phyloP scores from a whole-genome alignment of 1,140 invertebrate genomes.

The Apis florea region DNA sequence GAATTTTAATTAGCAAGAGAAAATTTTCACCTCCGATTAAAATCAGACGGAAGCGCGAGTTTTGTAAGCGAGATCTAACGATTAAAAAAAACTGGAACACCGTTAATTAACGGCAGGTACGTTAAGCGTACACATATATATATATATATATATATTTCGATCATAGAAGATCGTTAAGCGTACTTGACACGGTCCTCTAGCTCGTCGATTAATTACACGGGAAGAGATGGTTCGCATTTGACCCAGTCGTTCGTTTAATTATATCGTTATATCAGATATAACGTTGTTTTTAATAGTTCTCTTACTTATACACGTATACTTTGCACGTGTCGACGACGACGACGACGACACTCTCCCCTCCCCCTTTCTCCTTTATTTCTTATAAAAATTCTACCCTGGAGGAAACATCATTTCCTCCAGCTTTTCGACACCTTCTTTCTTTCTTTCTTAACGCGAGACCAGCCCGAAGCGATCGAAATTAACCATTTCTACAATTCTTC shows the following conservation, averaged over 20 bases:
- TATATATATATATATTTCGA: constrained; percentile 1
- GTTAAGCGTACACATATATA: constrained; percentile 1
- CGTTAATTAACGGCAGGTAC: constrained; percentile 39
- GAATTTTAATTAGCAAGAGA: constrained; percentile 39
- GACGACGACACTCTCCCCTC: neutral
- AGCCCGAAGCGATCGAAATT: constrained; percentile 25
- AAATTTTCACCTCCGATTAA: constrained; percentile 40
- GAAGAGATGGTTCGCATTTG: neutral
- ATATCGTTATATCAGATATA: neutral
- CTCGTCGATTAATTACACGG: constrained; percentile 47
- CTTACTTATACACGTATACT: neutral
- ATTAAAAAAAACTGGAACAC: constrained; percentile 45
- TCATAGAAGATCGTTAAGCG: constrained; percentile 21
- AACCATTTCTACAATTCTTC: too few relatives aligned
- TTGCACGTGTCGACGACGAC: too few relatives aligned
- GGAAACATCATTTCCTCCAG: neutral
- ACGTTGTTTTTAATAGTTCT: neutral
- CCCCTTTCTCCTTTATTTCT: too few relatives aligned
- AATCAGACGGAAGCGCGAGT: constrained; percentile 37
- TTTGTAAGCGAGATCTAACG: constrained; percentile 37
- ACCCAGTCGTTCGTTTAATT: constrained; percentile 29
- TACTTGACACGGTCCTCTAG: constrained; percentile 1
- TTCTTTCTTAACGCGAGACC: neutral
- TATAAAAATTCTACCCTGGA: too few relatives aligned
- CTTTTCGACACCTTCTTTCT: too few relatives aligned